Percentiles rank a stretch among this genome's conserved stretches.
These are phyloP conservation scores for Pocillopora meandrina DNA, from an alignment of 92 coral and sea anemone species.

Conservation along the genomic window DNA sequence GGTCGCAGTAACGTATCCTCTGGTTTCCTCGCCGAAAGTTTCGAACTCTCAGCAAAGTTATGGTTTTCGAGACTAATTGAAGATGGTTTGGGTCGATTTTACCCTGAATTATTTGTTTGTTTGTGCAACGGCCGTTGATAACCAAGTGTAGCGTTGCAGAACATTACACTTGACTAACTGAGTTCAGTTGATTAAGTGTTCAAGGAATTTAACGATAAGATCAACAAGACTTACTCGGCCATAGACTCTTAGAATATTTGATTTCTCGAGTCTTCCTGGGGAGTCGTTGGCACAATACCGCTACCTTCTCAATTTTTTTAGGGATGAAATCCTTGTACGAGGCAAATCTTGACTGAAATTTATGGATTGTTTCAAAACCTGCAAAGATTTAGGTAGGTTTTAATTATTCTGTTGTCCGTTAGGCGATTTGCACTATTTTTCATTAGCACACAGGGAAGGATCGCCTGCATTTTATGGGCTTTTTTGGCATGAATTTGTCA, in stretches of 20 bases:
- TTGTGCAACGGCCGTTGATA: slow-evolving; percentile 5
- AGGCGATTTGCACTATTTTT: slow-evolving; percentile 12
- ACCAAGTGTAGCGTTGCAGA: slow-evolving; percentile 22
- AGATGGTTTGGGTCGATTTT: not conserved
- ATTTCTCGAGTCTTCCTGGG: slow-evolving; percentile 23
- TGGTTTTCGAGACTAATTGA: not conserved
- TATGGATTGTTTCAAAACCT: not conserved
- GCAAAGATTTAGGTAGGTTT: slow-evolving; percentile 15
- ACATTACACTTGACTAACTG: slow-evolving; percentile 29
- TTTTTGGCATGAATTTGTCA: not conserved
- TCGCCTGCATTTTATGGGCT: not conserved
- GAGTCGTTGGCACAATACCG: not conserved
- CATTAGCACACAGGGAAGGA: slow-evolving; percentile 16
- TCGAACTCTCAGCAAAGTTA: not conserved
- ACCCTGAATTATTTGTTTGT: slow-evolving; percentile 1
- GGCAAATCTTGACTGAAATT: not conserved
- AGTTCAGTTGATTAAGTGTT: slow-evolving; percentile 24
- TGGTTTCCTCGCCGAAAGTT: no score
- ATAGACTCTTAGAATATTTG: slow-evolving; percentile 28
- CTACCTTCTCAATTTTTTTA: not conserved
- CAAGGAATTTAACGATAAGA: slow-evolving; percentile 33
- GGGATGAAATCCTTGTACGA: not conserved
- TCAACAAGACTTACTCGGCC: slow-evolving; percentile 38
- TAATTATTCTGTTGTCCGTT: not conserved
- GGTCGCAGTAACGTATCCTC: no score